A percentile compares a stretch with the other conserved stretches of the same genome.
These are phyloP conservation scores for Phataginus tetradactyla DNA, from an alignment of 2,797 vertebrate species.

Conservation along the genomic window DNA sequence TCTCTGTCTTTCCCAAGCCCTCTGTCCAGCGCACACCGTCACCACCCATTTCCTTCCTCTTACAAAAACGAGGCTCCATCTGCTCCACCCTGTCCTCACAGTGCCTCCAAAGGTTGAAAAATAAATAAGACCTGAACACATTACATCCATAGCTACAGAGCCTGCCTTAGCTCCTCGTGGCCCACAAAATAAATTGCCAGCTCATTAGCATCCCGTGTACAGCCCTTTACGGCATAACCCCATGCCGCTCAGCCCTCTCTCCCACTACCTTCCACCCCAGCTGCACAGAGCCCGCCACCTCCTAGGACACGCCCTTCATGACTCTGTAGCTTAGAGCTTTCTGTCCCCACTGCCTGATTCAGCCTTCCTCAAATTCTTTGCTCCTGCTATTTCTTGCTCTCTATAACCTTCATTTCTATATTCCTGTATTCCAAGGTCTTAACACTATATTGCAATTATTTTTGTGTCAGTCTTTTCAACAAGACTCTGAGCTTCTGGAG, in stretches of 20 bases:
- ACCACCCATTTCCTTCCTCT: neutral
- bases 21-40: neutral
- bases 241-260: neutral
- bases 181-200: neutral
- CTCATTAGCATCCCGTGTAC: neutral
- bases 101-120: neutral
- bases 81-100: neutral
- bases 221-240: neutral
- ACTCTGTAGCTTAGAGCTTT: neutral
- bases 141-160: neutral
- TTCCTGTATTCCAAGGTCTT: accelerated
- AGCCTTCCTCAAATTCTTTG: neutral
- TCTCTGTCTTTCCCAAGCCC: neutral
- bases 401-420: neutral
- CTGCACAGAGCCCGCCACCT: neutral
- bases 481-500: neutral
- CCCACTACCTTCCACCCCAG: neutral
- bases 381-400: neutral
- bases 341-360: neutral
- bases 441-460: too few species aligned
- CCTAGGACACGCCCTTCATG: neutral
- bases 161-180: neutral
- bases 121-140: neutral
- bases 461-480: neutral
- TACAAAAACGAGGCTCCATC: neutral